A percentile compares a stretch with the other conserved stretches of the same genome.
phyloP scores from a whole-genome alignment of 2,113 vertebrate genomes.

The Stomatorhinus ivindoensis region DNA sequence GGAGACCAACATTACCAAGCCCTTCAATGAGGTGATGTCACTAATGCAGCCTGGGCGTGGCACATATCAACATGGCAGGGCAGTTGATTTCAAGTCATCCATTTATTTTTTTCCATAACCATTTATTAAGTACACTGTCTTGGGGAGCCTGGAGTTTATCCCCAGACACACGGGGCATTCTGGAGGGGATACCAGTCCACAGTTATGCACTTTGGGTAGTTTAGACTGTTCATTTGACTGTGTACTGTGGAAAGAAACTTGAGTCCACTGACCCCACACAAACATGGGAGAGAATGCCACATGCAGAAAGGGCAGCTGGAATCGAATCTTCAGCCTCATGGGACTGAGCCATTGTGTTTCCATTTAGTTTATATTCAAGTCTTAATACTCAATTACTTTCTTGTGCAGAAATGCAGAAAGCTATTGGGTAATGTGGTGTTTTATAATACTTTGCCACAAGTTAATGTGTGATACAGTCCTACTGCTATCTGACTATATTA shows the following conservation, averaged over 20 bases:
- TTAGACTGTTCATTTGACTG: neutral
- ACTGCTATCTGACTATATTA: neutral
- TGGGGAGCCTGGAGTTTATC: neutral
- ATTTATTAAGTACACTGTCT: neutral
- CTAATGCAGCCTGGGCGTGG: neutral
- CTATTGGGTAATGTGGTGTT: neutral
- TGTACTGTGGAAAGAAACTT: neutral
- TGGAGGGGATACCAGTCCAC: neutral
- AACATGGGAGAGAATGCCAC: neutral
- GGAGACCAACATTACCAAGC: conserved; percentile 95
- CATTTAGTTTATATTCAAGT: neutral
- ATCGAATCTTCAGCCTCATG: neutral
- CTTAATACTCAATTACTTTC: neutral
- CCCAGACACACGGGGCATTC: neutral
- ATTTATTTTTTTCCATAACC: neutral
- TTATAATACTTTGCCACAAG: neutral
- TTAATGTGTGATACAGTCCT: neutral
- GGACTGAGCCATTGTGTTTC: neutral
- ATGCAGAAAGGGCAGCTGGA: neutral
- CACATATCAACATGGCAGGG: neutral
- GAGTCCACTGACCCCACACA: neutral
- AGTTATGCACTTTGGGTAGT: neutral
- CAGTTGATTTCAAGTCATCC: neutral
- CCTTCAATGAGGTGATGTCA: conserved; percentile 80
- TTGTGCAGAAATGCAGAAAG: neutral